Evolutionary conservation across 1,140 invertebrate species (phyloP).

Genomic region (Drosophila tsacasi): DNA sequence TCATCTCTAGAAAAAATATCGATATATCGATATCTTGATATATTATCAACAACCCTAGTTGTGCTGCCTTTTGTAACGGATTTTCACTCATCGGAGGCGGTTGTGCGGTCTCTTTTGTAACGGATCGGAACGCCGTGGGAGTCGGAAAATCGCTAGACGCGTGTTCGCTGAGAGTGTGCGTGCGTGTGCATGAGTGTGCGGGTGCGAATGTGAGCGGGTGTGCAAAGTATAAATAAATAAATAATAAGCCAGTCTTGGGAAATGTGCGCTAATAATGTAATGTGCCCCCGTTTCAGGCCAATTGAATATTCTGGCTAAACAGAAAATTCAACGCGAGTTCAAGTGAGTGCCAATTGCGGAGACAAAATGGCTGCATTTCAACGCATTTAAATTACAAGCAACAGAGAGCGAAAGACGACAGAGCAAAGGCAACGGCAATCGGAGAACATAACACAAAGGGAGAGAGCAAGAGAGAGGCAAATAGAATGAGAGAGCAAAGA

Average conservation of each 20-base stretch:
- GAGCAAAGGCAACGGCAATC: conserved; percentile 21
- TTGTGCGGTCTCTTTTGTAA: conserved; percentile 11
- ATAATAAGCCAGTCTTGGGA: conserved; percentile 5
- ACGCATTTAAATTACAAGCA: conserved; percentile 75
- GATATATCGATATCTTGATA: too few species aligned
- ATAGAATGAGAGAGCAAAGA: neutral
- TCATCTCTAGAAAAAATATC: too few species aligned
- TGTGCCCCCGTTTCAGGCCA: conserved; percentile 11
- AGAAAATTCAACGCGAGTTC: conserved; percentile 39
- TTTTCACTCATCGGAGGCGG: neutral
- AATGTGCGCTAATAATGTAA: conserved; percentile 23
- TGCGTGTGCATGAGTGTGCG: conserved; percentile 16
- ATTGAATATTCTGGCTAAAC: conserved; percentile 36
- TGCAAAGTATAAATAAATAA: conserved; percentile 32
- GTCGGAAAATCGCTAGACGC: conserved; percentile 33
- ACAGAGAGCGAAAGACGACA: conserved; percentile 39
- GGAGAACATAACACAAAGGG: conserved; percentile 65
- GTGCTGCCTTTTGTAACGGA: too few species aligned
- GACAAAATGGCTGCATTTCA: conserved; percentile 81
- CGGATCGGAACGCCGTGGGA: conserved; percentile 37
- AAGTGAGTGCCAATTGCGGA: conserved; percentile 75
- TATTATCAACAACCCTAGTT: too few species aligned
- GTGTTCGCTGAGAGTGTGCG: conserved; percentile 23
- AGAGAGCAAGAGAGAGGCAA: neutral
- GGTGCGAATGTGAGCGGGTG: neutral